Evolutionary conservation across 2,797 vertebrate genomes (phyloP).

Genomic region (Anabacerthia variegaticeps): DNA sequence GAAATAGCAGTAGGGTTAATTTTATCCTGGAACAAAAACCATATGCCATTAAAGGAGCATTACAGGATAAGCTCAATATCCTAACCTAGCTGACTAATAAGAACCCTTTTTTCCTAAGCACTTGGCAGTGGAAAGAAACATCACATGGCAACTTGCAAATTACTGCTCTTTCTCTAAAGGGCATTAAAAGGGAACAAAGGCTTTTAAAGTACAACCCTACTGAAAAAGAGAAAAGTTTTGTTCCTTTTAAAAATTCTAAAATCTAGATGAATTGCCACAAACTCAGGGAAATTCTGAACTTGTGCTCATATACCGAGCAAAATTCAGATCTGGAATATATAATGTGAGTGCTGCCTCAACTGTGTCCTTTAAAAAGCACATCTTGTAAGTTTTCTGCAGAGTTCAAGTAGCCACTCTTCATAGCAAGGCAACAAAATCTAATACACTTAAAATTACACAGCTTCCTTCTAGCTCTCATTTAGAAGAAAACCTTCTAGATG

Average conservation of each 20-base stretch:
- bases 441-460: not conserved
- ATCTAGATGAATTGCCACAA: not conserved
- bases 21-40: slow-evolving; percentile 9
- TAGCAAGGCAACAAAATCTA: not conserved
- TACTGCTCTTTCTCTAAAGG: not conserved
- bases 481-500: not conserved
- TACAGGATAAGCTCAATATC: not conserved
- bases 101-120: not conserved
- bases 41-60: not conserved
- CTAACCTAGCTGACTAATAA: not conserved
- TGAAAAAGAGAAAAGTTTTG: not conserved
- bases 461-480: not conserved
- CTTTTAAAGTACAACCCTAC: not conserved
- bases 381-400: not conserved
- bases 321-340: not conserved
- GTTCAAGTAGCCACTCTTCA: not conserved
- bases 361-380: not conserved
- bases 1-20: slow-evolving; percentile 8
- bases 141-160: not conserved
- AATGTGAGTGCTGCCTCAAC: not conserved
- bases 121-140: not conserved
- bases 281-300: not conserved
- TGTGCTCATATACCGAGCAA: not conserved
- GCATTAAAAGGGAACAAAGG: not conserved
- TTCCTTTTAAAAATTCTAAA: not conserved